phyloP scores from a whole-genome alignment of 2,113 vertebrate genomes.

The Sisor rabdophorus region DNA sequence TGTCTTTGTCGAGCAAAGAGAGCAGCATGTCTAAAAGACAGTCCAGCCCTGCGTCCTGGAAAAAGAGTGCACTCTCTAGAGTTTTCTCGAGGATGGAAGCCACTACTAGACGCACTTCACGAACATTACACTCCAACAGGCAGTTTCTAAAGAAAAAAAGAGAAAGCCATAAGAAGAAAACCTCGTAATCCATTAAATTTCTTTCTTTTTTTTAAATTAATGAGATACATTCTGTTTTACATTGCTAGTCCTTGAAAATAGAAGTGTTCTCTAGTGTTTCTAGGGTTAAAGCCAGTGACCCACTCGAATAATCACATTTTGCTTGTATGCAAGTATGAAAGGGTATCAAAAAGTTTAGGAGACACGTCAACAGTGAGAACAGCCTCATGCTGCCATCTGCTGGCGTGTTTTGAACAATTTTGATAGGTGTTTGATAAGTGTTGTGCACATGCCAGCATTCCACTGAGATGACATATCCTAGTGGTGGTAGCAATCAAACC shows the following conservation, averaged over 20 bases:
- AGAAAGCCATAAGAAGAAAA: background rate
- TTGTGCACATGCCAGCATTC: background rate
- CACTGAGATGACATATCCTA: background rate
- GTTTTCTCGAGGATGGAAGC: constrained; percentile 96
- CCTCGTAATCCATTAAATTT: too few species aligned
- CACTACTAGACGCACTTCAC: constrained; percentile 89
- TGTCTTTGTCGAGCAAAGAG: constrained; percentile 92
- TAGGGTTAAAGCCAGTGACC: background rate
- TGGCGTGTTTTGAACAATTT: too few species aligned
- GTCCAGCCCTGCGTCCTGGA: constrained; percentile 85
- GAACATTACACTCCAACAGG: constrained; percentile 89
- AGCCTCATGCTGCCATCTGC: too few species aligned
- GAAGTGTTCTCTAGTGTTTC: background rate
- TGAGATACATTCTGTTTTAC: background rate
- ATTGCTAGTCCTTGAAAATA: background rate
- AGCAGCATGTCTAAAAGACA: constrained; percentile 83
- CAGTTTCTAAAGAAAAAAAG: constrained; percentile 73
- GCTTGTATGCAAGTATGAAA: background rate
- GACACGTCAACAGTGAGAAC: too few species aligned
- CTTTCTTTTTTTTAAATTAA: too few species aligned
- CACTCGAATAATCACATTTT: background rate
- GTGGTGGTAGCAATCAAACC: constrained; percentile 3
- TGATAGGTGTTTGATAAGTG: too few species aligned
- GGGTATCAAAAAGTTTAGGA: too few species aligned
- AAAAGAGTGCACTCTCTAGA: constrained; percentile 89